phyloP scores from a whole-genome alignment of 2,113 vertebrate species.

The Tonatia bakeri region DNA sequence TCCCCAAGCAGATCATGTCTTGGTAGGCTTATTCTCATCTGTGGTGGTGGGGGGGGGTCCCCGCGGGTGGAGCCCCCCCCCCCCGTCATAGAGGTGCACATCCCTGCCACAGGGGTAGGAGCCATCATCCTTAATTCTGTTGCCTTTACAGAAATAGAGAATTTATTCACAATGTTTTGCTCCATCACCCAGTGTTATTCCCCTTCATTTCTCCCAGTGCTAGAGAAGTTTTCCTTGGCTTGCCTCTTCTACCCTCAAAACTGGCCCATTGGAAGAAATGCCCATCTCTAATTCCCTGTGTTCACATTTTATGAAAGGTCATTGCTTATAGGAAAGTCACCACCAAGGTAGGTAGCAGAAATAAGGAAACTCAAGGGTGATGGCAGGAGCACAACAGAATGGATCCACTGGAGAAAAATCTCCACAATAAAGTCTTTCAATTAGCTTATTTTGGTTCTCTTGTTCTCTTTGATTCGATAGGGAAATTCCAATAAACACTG shows the following conservation, averaged over 20 bases:
- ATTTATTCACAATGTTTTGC: background rate
- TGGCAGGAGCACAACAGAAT: background rate
- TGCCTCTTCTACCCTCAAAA: background rate
- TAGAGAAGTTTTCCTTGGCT: background rate
- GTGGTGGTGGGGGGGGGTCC: too few species aligned
- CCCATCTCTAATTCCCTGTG: background rate
- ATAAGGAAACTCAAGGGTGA: background rate
- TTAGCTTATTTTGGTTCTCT: background rate
- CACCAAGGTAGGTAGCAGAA: background rate
- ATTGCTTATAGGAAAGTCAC: background rate
- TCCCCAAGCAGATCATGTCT: too few species aligned
- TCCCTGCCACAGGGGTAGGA: background rate
- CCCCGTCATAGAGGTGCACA: too few species aligned
- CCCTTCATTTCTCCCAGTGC: background rate
- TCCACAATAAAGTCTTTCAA: background rate
- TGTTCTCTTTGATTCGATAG: slow-evolving; percentile 16
- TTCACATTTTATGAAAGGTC: background rate
- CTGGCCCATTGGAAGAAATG: background rate
- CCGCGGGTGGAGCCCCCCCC: too few species aligned
- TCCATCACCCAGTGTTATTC: background rate
- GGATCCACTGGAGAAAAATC: background rate
- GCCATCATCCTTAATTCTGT: background rate
- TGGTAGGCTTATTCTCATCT: too few species aligned
- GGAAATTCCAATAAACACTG: background rate
- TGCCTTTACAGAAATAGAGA: background rate